Evolutionary conservation across 2,113 vertebrate species (phyloP).

Genomic region (Rhodinocichla rosea): DNA sequence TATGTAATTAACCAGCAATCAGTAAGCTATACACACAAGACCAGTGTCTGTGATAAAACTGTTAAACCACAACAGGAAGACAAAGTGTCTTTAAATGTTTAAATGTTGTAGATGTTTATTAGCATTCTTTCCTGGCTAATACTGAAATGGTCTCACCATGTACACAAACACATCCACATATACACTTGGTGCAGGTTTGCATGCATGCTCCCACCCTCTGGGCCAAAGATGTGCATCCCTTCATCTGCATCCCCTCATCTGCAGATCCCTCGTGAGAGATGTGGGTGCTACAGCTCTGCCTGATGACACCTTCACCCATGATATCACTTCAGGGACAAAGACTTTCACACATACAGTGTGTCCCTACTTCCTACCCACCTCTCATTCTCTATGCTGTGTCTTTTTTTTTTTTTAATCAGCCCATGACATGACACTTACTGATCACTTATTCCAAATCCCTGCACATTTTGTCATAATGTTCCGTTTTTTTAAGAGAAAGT

Average conservation of each 20-base stretch:
- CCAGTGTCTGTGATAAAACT: neutral
- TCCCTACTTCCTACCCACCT: neutral
- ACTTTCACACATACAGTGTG: rapidly evolving
- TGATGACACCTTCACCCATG: rapidly evolving
- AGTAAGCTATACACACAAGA: neutral
- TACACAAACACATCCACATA: rapidly evolving
- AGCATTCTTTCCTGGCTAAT: neutral
- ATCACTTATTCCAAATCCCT: neutral
- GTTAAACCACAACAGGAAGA: neutral
- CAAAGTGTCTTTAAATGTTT: neutral
- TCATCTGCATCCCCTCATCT: rapidly evolving
- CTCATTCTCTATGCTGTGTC: neutral
- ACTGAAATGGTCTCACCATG: rapidly evolving
- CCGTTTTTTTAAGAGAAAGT: neutral
- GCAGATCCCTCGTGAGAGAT: rapidly evolving
- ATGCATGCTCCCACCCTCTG: rapidly evolving
- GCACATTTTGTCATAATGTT: neutral
- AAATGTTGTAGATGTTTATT: neutral
- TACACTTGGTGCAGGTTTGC: neutral
- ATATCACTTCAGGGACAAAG: neutral
- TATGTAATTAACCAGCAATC: neutral
- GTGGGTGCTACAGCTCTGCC: neutral
- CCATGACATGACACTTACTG: rapidly evolving
- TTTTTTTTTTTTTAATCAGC: neutral
- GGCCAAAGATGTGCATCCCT: neutral